A percentile compares a stretch with the other conserved stretches of the same genome.
phyloP scores from a whole-genome alignment of 1,140 invertebrate genomes.

The Drosophila ohnishii region DNA sequence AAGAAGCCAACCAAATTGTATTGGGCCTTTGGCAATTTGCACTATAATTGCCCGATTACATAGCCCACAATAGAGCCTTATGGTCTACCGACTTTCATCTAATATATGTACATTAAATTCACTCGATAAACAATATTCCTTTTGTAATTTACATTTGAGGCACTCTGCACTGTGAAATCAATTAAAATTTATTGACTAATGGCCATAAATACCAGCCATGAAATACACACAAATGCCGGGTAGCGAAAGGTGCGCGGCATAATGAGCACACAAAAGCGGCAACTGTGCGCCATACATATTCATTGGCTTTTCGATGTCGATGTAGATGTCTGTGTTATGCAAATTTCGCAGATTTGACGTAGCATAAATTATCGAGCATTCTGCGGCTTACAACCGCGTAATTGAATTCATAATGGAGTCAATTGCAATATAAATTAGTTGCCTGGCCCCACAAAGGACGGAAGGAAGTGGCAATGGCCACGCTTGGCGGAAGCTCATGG shows the following conservation, averaged over 20 bases:
- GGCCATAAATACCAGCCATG: slow-evolving; percentile 36
- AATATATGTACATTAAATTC: slow-evolving; percentile 18
- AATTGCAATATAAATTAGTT: slow-evolving; percentile 57
- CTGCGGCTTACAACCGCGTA: slow-evolving; percentile 49
- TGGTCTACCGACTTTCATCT: slow-evolving; percentile 11
- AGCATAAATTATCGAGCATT: slow-evolving; percentile 57
- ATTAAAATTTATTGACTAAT: slow-evolving; percentile 61
- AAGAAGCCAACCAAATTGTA: slow-evolving; percentile 21
- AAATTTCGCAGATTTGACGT: slow-evolving; percentile 48
- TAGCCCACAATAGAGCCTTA: slow-evolving; percentile 1
- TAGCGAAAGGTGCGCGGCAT: slow-evolving; percentile 25
- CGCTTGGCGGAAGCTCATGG: slow-evolving; percentile 24
- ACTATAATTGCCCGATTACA: slow-evolving; percentile 2
- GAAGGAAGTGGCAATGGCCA: slow-evolving; percentile 43
- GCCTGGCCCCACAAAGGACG: slow-evolving; percentile 15
- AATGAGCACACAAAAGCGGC: slow-evolving; percentile 25
- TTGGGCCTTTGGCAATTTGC: background rate
- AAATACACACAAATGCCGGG: slow-evolving; percentile 9
- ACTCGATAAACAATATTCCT: slow-evolving; percentile 22
- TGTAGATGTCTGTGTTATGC: slow-evolving; percentile 38
- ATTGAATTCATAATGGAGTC: slow-evolving; percentile 64
- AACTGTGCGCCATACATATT: slow-evolving; percentile 27
- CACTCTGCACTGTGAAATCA: slow-evolving; percentile 41
- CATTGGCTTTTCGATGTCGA: slow-evolving; percentile 21
- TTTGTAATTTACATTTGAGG: slow-evolving; percentile 21